A percentile compares a stretch with the other conserved stretches of the same genome.
Evolutionary conservation across 2,888 invertebrate species (phyloP).

Genomic region (Cinara cedri): DNA sequence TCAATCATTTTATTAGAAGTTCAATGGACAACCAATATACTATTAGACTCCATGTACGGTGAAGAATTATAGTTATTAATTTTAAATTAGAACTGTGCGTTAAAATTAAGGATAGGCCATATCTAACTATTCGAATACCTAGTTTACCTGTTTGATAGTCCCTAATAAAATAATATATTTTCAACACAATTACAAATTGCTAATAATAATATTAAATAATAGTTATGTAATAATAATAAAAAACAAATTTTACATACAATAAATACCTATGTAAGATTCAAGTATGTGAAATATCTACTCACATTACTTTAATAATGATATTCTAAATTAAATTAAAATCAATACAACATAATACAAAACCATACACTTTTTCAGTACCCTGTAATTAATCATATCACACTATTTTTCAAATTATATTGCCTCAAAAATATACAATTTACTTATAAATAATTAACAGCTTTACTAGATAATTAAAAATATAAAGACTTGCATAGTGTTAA

Average conservation of each 20-base stretch:
- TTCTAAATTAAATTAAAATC: no score
- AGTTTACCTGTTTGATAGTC: no score
- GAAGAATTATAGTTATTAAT: constrained; percentile 58
- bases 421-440: constrained; percentile 14
- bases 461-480: no score
- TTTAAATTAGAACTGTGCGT: no score
- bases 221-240: constrained; percentile 22
- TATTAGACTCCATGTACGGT: constrained; percentile 81
- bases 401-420: constrained; percentile 30
- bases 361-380: not conserved
- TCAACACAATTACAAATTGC: constrained; percentile 17
- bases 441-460: no score
- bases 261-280: constrained; percentile 31
- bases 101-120: no score
- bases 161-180: no score
- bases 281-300: not conserved
- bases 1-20: constrained; percentile 80
- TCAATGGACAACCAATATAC: constrained; percentile 88
- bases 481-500: no score
- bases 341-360: constrained; percentile 5
- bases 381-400: constrained; percentile 33
- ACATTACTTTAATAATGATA: not conserved
- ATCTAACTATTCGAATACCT: no score
- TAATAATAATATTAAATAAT: constrained; percentile 24
- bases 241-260: constrained; percentile 12